Evolutionary conservation across 1,140 invertebrate genomes (phyloP), one percentile per base, ranked within the genome.

Genomic region (Magallana gigas): DNA sequence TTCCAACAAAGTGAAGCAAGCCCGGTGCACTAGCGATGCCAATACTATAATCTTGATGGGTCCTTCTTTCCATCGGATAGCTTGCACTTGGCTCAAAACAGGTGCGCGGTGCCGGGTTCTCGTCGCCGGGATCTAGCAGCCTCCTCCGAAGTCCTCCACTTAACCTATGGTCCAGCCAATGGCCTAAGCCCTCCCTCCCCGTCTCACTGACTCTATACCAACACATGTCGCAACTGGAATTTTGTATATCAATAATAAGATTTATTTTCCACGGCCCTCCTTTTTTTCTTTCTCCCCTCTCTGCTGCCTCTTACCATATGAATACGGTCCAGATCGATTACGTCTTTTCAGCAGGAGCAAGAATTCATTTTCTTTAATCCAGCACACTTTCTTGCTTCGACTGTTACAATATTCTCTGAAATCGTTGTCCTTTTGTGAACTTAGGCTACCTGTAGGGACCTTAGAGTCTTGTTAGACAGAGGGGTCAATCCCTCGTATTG

Each of bases 201-300:
- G 68, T 29, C 68, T 76, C 12, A 23, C 12, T 76, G 68, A 76
- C 68, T 29, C 23, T 8, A 48, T 48, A 29, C 68, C 60, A 62
- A 12, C 68, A 76, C 68, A 76, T 76, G 68, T 76, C 68, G 68
- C 68, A 76, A 76, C 68, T 76, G 23, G 68, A 76, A 64, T 76
- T 76, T 76, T 76, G 68, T 76, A 76, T 76, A 76, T 76, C 68
- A 76, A 76, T 76, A 76, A 76, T 76, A 76, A 76, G 68, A 76
- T 76, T 76, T 76, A 76, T 76, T 76, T 23, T 76, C 68, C 36
- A 36, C 23, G 68, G 68, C 23, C 68, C 68, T 76, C 68, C 68
- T 76, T 76, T 76, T 71, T 29, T 76, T 76, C 36, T 36, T 76
- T 29, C 68, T 76, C 68, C 68, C 36, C 36, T 48, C 36, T 4